A percentile compares a stretch with the other conserved stretches of the same genome.
Evolutionary conservation across 1,140 invertebrate genomes (phyloP).

Genomic region (Magallana ariakensis): DNA sequence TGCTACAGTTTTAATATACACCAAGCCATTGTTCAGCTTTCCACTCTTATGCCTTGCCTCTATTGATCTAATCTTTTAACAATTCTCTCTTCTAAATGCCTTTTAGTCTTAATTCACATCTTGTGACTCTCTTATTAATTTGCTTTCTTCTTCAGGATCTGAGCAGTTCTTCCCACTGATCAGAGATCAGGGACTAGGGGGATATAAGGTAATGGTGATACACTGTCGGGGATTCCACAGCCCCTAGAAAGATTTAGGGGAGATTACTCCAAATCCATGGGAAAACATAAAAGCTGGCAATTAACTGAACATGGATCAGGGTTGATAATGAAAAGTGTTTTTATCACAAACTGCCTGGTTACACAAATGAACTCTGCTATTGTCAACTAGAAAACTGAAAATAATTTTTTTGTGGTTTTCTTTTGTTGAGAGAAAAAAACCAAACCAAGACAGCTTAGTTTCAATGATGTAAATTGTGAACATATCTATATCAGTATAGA

Average conservation of each 20-base stretch:
- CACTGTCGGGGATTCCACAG: not conserved
- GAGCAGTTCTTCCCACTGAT: not conserved
- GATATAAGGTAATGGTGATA: conserved; percentile 10
- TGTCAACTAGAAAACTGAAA: too few species aligned
- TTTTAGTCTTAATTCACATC: conserved; percentile 31
- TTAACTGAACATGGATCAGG: conserved; percentile 3
- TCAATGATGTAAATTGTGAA: too few species aligned
- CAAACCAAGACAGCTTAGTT: too few species aligned
- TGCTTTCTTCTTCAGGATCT: not conserved
- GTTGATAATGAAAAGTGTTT: not conserved
- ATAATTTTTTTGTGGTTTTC: too few species aligned
- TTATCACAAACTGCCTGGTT: not conserved
- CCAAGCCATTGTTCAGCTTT: conserved; percentile 33
- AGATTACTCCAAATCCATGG: conserved; percentile 2
- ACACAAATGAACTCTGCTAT: too few species aligned
- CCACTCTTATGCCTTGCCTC: not conserved
- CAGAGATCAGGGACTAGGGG: not conserved
- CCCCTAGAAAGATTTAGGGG: not conserved
- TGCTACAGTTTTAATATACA: conserved; percentile 30
- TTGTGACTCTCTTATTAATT: conserved; percentile 19
- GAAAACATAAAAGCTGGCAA: not conserved
- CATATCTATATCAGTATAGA: not conserved
- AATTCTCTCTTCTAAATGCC: conserved; percentile 20
- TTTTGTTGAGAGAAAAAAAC: too few species aligned
- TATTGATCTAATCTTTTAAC: conserved; percentile 29